phyloP scores from a whole-genome alignment of 2,888 invertebrate genomes.

The Dendrolimus pini region DNA sequence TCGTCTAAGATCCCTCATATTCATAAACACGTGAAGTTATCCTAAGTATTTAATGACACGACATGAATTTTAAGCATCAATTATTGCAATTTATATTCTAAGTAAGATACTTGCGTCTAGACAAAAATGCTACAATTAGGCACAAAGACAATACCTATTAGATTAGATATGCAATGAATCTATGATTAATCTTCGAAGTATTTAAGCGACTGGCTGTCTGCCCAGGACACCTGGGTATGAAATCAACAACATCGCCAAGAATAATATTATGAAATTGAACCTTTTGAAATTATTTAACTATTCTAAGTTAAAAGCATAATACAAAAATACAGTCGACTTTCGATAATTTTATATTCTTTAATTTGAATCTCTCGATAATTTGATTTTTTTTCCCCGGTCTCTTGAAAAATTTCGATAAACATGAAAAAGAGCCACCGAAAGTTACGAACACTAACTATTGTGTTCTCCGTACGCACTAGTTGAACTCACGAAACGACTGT shows the following conservation, averaged over 20 bases:
- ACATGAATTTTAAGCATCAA: constrained; percentile 14
- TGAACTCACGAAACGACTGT: too few relatives aligned
- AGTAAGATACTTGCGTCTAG: background rate
- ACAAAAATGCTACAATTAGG: background rate
- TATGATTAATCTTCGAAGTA: background rate
- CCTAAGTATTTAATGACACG: background rate
- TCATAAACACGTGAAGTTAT: background rate
- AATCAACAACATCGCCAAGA: background rate
- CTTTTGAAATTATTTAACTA: too few relatives aligned
- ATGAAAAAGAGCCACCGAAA: too few relatives aligned
- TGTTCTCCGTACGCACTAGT: too few relatives aligned
- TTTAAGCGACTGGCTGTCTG: background rate
- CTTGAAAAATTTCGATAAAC: too few relatives aligned
- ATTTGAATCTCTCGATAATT: too few relatives aligned
- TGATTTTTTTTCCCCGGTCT: too few relatives aligned
- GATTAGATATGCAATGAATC: background rate
- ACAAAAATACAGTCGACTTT: too few relatives aligned
- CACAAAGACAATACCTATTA: background rate
- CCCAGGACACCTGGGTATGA: background rate
- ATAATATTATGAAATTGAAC: too few relatives aligned
- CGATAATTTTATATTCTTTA: too few relatives aligned
- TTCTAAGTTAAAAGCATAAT: too few relatives aligned
- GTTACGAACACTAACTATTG: too few relatives aligned
- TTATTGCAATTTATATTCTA: constrained; percentile 6
- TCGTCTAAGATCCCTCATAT: background rate